A percentile compares a stretch with the other conserved stretches of the same genome.
These are phyloP conservation scores for Solenopsis fugax DNA, from an alignment of 1,140 invertebrate species.

Conservation along the genomic window DNA sequence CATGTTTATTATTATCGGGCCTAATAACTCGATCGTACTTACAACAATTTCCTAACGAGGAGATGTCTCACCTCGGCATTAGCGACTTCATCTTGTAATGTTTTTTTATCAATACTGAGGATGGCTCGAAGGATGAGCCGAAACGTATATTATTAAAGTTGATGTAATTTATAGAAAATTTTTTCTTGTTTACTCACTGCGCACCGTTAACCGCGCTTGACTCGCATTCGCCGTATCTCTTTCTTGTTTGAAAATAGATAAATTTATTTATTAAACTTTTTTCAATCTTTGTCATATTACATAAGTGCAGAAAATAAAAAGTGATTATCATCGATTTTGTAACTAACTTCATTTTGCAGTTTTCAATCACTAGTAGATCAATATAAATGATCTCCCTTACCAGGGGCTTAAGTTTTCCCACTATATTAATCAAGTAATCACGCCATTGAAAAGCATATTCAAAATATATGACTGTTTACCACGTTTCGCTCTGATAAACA, in stretches of 20 bases:
- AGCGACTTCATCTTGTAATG: no score
- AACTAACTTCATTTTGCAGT: background rate
- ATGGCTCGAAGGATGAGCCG: no score
- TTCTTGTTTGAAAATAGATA: background rate
- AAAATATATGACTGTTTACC: background rate
- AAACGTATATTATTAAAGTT: no score
- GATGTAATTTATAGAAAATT: no score
- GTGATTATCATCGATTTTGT: constrained; percentile 1
- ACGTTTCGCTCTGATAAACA: constrained; percentile 23
- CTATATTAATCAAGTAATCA: constrained; percentile 5
- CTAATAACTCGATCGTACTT: no score
- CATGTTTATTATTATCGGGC: no score
- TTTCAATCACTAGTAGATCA: background rate
- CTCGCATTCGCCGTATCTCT: no score
- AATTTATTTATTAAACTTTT: background rate
- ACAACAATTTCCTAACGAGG: no score
- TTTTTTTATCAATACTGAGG: no score
- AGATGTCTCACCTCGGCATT: no score
- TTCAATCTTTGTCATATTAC: background rate
- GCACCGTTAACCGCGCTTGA: no score
- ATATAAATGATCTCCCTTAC: constrained; percentile 15
- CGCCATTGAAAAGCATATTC: background rate
- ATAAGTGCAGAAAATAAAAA: constrained; percentile 15
- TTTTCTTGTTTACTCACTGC: no score
- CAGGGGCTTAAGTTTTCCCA: background rate